Percentiles rank a stretch among this genome's conserved stretches.
Conservation (phyloP, 2,113 vertebrate species). For the Melospiza melodia region DNA sequence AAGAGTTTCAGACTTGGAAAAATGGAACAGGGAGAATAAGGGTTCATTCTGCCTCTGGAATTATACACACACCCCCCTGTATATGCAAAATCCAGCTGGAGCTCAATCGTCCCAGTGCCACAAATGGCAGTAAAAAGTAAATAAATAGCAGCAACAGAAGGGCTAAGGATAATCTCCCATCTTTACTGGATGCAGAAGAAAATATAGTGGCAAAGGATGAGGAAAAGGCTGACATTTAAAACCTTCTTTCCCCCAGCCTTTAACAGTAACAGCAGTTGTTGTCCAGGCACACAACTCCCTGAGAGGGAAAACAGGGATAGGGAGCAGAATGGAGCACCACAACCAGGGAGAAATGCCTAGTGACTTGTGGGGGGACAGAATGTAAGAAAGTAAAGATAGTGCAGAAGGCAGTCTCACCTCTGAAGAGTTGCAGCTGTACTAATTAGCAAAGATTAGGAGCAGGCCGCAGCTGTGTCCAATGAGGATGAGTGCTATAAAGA, state of each 20-base stretch:
- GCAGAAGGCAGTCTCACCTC: too few species aligned
- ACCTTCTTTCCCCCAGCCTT: background rate
- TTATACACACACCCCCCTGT: fast-evolving
- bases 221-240: background rate
- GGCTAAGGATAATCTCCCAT: background rate
- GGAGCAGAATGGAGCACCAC: too few species aligned
- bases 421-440: too few species aligned
- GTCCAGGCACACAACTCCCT: background rate
- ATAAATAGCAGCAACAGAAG: background rate
- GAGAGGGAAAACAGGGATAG: background rate
- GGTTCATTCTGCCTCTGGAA: background rate
- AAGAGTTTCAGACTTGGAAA: background rate
- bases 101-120: background rate
- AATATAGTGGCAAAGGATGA: background rate
- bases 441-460: too few species aligned
- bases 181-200: background rate
- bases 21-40: background rate
- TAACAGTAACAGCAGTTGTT: background rate
- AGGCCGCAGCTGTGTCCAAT: too few species aligned
- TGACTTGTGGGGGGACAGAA: too few species aligned
- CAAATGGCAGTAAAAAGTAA: background rate
- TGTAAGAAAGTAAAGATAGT: too few species aligned
- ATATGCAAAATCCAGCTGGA: background rate
- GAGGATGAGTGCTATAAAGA: too few species aligned
- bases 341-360: background rate